These are phyloP conservation scores for Odontamblyopus lacepedii DNA, from an alignment of 2,797 vertebrate genomes.

Conservation along the genomic window DNA sequence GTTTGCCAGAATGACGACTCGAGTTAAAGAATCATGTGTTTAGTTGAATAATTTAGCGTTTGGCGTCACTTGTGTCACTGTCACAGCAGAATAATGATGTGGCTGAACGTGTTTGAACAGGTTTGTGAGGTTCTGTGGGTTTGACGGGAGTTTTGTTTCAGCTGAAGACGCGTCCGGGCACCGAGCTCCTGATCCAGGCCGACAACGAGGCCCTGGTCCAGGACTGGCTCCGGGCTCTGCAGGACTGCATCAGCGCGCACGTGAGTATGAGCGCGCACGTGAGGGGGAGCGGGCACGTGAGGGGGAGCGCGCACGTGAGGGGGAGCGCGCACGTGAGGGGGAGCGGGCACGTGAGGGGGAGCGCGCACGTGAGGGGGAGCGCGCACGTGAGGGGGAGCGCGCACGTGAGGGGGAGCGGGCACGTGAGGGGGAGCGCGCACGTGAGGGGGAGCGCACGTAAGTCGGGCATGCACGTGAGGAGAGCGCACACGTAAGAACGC, in stretches of 20 bases:
- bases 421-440: neutral
- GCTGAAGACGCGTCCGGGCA: conserved; percentile 94
- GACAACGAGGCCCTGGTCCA: conserved; percentile 86
- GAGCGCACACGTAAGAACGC: conserved; percentile 38
- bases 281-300: too few species aligned
- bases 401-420: too few species aligned
- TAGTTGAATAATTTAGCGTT: too few species aligned
- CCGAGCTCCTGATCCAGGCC: conserved; percentile 93
- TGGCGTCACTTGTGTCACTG: too few species aligned
- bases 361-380: neutral
- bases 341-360: too few species aligned
- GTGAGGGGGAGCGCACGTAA: too few species aligned
- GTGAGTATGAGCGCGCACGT: conserved; percentile 69
- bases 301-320: neutral
- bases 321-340: too few species aligned
- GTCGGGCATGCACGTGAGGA: neutral
- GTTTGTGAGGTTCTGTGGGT: too few species aligned
- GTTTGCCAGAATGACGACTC: too few species aligned
- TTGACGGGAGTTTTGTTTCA: conserved; percentile 47
- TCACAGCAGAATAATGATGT: too few species aligned
- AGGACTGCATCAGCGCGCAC: conserved; percentile 85
- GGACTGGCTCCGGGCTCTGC: conserved; percentile 90
- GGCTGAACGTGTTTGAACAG: too few species aligned
- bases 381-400: neutral
- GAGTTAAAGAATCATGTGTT: too few species aligned